These are phyloP conservation scores for Meles meles DNA, from an alignment of 2,113 vertebrate species.

Conservation along the genomic window DNA sequence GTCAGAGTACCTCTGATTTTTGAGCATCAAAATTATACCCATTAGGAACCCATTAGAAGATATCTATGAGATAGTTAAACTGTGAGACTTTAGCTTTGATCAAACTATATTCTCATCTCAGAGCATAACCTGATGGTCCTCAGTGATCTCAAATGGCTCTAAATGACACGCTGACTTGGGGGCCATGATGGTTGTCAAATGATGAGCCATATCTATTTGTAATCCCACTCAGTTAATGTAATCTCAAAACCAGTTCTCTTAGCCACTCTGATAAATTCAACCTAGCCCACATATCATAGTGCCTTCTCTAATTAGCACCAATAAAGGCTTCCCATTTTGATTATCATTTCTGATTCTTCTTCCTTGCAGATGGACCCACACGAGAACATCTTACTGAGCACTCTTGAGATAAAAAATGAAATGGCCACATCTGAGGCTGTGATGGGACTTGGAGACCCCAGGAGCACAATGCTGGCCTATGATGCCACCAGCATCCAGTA, in stretches of 20 bases:
- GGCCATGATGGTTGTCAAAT: not conserved
- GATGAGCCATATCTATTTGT: not conserved
- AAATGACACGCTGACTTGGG: not conserved
- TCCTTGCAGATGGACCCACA: constrained; percentile 94
- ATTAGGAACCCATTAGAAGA: not conserved
- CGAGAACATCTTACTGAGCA: constrained; percentile 97
- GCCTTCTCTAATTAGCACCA: not conserved
- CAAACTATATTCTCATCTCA: not conserved
- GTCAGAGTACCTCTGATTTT: not conserved
- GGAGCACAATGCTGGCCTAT: constrained; percentile 95
- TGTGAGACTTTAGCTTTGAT: not conserved
- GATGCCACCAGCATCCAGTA: constrained; percentile 96
- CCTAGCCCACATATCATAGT: not conserved
- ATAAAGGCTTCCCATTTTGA: not conserved
- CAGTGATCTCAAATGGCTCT: not conserved
- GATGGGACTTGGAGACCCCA: constrained; percentile 94
- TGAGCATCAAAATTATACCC: not conserved
- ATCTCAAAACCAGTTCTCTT: not conserved
- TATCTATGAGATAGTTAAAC: not conserved
- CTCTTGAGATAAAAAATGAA: constrained; percentile 98
- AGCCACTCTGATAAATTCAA: not conserved
- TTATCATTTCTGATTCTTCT: not conserved
- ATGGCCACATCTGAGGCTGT: constrained; percentile 95
- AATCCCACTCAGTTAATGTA: not conserved
- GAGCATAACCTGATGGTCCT: not conserved